Base-by-base conservation (phyloP, 2,113 vertebrate species). In the Microcebus tavaratra region DNA sequence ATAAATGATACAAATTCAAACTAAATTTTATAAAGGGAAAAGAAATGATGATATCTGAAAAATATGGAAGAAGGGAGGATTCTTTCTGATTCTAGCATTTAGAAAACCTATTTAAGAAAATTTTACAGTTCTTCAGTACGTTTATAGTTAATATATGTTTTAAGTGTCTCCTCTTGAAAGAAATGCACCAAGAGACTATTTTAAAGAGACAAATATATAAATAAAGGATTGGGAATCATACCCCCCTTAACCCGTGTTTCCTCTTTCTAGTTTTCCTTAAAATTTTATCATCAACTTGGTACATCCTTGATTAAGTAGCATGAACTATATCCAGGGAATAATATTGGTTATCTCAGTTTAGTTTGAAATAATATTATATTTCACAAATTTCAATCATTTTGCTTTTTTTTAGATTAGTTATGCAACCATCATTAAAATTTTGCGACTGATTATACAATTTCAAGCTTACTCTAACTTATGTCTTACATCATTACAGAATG, bases 1-100 rank as follows among this genome's bases (percentile, higher is more conserved):
- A 76, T 57, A 79, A 83, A 42, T n/a, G 20, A 50, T 67, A 48
- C 39, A 39, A 5, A 23, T 4, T 21, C 1, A 45, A 34, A 6
- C 59, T 53, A 36, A 48, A 34, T 65, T 80, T 85, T 36, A 5
- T 23, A 61, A 61, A 61, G 23, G n/a, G 45, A 72, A 61, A 17
- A 8, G 5, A 65, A 63, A 39, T 2, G 48, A 48, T 72, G 29
- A 21, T 0, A 89, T 53, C 2, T 61, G 25, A 50, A 78, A 78
- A 81, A 57, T 29, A 23, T 50, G 2, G 4, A 5, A 0, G 17
- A 10, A 2, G 3, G 4, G 21, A n/a, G 14, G 8, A 3, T 45
- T 83, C 50, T 21, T n/a, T 81, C 12, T 45, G 7, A 75, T 57
- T 48, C 2, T 31, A 34, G 13, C 4, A 48, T 45, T 89, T 80